phyloP scores from a whole-genome alignment of 2,797 vertebrate genomes.

The Caiman crocodilus region DNA sequence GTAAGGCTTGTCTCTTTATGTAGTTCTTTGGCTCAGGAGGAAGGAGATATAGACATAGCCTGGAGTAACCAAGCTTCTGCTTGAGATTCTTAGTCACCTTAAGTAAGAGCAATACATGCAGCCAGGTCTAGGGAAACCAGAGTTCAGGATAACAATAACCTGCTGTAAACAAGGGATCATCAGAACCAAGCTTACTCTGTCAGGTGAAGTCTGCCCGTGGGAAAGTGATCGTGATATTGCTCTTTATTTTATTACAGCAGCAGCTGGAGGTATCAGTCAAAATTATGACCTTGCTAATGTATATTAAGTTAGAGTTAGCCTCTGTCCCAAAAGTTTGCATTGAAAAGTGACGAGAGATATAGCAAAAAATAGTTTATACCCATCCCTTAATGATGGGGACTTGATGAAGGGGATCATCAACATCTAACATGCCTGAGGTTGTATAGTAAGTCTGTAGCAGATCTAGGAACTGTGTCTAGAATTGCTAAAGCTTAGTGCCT shows the following conservation, averaged over 20 bases:
- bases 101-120: not conserved
- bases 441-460: not conserved
- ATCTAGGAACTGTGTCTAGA: not conserved
- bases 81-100: not conserved
- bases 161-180: not conserved
- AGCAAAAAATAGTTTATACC: not conserved
- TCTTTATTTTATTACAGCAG: constrained; percentile 30
- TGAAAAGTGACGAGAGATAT: not conserved
- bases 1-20: no score
- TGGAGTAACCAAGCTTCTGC: not conserved
- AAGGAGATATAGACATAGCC: no score
- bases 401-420: not conserved
- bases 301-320: not conserved
- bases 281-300: not conserved
- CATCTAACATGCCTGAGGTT: not conserved
- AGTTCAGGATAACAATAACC: not conserved
- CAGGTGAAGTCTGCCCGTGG: constrained; percentile 17
- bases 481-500: not conserved
- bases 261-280: not conserved
- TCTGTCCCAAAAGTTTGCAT: not conserved
- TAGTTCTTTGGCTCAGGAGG: no score
- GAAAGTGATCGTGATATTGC: constrained; percentile 25
- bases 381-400: not conserved
- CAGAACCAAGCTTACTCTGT: not conserved
- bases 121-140: not conserved